phyloP scores from a whole-genome alignment of 2,797 vertebrate genomes.

The Microchirus variegatus region DNA sequence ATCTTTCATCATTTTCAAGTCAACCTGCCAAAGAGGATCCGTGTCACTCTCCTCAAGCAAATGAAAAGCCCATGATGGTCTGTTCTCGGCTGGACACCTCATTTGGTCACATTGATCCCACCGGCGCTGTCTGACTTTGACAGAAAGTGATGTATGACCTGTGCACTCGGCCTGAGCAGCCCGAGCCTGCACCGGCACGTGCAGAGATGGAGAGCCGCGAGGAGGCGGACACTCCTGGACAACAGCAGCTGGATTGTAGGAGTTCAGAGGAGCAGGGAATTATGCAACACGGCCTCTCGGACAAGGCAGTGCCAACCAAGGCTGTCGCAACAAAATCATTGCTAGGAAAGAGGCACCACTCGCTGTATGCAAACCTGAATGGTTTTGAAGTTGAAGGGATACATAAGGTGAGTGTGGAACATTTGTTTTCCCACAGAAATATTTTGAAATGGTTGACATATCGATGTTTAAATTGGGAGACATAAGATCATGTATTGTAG shows the following conservation, averaged over 20 bases:
- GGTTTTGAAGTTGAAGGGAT: slow-evolving; percentile 74
- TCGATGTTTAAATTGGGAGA: slow-evolving; percentile 6
- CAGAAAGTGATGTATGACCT: slow-evolving; percentile 81
- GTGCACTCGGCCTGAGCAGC: slow-evolving; percentile 74
- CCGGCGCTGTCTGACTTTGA: slow-evolving; percentile 47
- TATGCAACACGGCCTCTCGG: slow-evolving; percentile 29
- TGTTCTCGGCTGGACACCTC: slow-evolving; percentile 33
- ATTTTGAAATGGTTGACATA: not conserved
- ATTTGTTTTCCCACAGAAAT: slow-evolving; percentile 8
- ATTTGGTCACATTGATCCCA: slow-evolving; percentile 50
- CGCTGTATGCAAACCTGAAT: slow-evolving; percentile 78
- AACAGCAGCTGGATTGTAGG: slow-evolving; percentile 51
- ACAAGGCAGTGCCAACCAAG: slow-evolving; percentile 40
- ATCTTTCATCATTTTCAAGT: slow-evolving; percentile 32
- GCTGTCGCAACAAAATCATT: slow-evolving; percentile 57
- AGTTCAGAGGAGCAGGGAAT: slow-evolving; percentile 43
- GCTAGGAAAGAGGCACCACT: slow-evolving; percentile 82
- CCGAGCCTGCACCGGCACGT: slow-evolving; percentile 49
- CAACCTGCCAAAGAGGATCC: slow-evolving; percentile 37
- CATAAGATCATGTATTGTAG: not conserved
- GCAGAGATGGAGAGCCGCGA: slow-evolving; percentile 62
- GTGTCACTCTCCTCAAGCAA: slow-evolving; percentile 35
- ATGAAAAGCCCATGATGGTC: slow-evolving; percentile 55
- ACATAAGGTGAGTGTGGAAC: slow-evolving; percentile 75
- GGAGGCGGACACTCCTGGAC: slow-evolving; percentile 54